Conservation (phyloP, 2,888 invertebrate species). For the Isoperla grammatica region DNA sequence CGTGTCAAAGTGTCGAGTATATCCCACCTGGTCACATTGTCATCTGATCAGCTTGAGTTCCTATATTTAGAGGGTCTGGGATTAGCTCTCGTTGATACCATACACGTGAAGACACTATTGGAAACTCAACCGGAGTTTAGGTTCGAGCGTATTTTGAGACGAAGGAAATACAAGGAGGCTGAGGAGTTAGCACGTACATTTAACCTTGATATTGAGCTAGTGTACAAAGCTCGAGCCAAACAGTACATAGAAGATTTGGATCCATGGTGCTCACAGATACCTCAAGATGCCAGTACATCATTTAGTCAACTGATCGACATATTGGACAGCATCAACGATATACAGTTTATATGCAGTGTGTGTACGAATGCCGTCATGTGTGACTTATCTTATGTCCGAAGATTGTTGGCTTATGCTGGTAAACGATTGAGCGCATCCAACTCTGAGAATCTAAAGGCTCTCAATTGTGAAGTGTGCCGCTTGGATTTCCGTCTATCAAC, state of each 20-base stretch:
- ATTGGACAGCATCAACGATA: conserved; percentile 44
- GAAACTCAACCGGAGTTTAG: conserved; percentile 47
- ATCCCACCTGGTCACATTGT: conserved; percentile 38
- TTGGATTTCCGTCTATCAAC: conserved; percentile 43
- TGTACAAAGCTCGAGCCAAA: conserved; percentile 45
- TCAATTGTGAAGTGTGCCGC: conserved; percentile 33
- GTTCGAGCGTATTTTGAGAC: conserved; percentile 44
- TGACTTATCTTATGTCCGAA: conserved; percentile 38
- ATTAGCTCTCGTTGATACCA: conserved; percentile 35
- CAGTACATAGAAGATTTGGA: conserved; percentile 40
- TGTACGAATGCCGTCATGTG: conserved; percentile 43
- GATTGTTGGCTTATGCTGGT: conserved; percentile 40
- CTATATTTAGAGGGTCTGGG: conserved; percentile 40
- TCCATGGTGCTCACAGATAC: conserved; percentile 35
- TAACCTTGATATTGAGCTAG: conserved; percentile 41
- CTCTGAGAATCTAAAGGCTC: conserved; percentile 24
- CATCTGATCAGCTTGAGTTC: conserved; percentile 36
- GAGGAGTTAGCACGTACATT: conserved; percentile 45
- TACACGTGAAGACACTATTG: conserved; percentile 40
- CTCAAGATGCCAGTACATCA: conserved; percentile 34
- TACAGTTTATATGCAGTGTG: conserved; percentile 44
- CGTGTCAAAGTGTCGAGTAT: conserved; percentile 37
- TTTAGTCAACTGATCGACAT: conserved; percentile 41
- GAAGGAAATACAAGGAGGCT: conserved; percentile 47
- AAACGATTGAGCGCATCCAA: conserved; percentile 35